phyloP scores from a whole-genome alignment of 2,888 invertebrate genomes.

The Cremastinae sp. region DNA sequence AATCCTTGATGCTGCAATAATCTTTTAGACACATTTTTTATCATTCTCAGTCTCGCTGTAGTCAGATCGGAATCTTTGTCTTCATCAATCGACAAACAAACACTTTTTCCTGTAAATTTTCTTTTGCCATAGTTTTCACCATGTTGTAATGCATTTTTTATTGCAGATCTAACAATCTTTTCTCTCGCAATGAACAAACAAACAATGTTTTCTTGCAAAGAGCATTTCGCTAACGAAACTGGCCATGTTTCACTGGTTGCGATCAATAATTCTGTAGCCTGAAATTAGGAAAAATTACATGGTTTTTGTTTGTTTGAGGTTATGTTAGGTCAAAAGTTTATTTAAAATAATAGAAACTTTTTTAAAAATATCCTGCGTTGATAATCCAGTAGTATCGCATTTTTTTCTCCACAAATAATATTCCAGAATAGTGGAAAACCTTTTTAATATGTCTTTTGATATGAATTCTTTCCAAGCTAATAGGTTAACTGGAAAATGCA shows the following conservation, averaged over 20 bases:
- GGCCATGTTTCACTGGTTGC: constrained; percentile 81
- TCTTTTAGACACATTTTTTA: constrained; percentile 77
- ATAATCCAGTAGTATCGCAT: constrained; percentile 44
- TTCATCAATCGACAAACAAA: constrained; percentile 66
- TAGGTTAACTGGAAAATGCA: constrained; percentile 83
- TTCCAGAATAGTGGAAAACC: constrained; percentile 71
- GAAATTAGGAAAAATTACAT: constrained; percentile 5
- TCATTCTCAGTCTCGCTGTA: constrained; percentile 77
- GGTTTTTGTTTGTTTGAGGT: constrained; percentile 46
- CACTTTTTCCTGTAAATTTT: constrained; percentile 54
- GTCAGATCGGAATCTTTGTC: constrained; percentile 73
- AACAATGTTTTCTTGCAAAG: constrained; percentile 80
- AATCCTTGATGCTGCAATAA: constrained; percentile 74
- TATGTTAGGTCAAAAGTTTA: constrained; percentile 8
- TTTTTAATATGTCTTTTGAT: constrained; percentile 40
- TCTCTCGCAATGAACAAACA: constrained; percentile 82
- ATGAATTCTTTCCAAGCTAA: constrained; percentile 83
- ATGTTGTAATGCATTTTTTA: constrained; percentile 71
- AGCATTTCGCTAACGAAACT: constrained; percentile 79
- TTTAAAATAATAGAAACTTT: constrained; percentile 62
- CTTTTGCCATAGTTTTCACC: constrained; percentile 72
- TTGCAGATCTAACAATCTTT: constrained; percentile 68
- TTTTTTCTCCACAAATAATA: constrained; percentile 66
- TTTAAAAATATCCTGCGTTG: constrained; percentile 60
- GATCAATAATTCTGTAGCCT: constrained; percentile 73